These are phyloP conservation scores for Myopa testacea DNA, from an alignment of 2,888 invertebrate species.

Conservation along the genomic window DNA sequence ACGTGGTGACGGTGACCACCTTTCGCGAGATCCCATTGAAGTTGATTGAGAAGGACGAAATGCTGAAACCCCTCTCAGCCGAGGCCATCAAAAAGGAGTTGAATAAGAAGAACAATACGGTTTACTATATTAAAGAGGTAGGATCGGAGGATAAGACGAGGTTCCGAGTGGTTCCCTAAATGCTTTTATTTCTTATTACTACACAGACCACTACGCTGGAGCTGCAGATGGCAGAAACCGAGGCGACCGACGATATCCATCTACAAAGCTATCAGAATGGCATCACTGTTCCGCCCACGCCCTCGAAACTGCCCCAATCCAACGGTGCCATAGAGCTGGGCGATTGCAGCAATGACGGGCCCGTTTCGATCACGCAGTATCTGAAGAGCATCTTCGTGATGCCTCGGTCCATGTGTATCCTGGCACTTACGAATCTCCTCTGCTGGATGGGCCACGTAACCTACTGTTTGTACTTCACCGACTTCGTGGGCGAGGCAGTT, in stretches of 20 bases:
- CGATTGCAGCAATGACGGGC: conserved; percentile 48
- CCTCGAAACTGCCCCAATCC: conserved; percentile 16
- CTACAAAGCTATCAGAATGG: conserved; percentile 56
- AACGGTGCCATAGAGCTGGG: conserved; percentile 45
- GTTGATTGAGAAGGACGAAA: conserved; percentile 64
- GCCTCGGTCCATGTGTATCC: conserved; percentile 72
- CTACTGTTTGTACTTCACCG: conserved; percentile 76
- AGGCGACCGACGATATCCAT: conserved; percentile 36
- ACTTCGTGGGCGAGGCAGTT: conserved; percentile 76
- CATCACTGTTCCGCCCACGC: conserved; percentile 12
- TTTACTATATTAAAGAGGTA: conserved; percentile 63
- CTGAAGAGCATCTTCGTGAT: conserved; percentile 73
- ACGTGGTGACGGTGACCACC: conserved; percentile 72
- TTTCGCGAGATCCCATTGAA: conserved; percentile 73
- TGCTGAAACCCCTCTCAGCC: conserved; percentile 63
- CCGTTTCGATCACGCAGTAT: conserved; percentile 60
- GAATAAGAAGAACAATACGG: conserved; percentile 61
- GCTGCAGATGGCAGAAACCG: conserved; percentile 49
- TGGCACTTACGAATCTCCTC: conserved; percentile 74
- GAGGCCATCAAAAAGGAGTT: conserved; percentile 62
- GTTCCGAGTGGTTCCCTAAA: not conserved
- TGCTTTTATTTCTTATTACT: not conserved
- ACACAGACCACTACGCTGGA: conserved; percentile 57
- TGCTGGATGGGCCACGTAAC: conserved; percentile 78
- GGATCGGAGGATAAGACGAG: no score